Evolutionary conservation across 2,888 invertebrate genomes (phyloP), one percentile per base, ranked within the genome.

Genomic region (Polyommatus iphigenia): DNA sequence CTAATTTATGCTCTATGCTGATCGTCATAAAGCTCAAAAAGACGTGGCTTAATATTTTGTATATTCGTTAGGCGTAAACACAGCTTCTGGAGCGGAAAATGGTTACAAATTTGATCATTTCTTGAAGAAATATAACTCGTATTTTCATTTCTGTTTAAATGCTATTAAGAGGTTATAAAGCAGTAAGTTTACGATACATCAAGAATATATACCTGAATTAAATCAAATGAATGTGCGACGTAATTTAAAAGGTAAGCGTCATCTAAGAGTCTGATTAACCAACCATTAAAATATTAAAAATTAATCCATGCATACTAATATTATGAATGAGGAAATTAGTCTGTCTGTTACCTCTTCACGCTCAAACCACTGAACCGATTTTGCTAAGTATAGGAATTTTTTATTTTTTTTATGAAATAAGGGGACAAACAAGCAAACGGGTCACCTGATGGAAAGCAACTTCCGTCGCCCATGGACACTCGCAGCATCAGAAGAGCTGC

Each of bases 71-170:
- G 29, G 32, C 75, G 75, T 54, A 75, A 75, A 32, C 54, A 29
- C 24, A 50, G 24, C 50, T 54, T 18, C 29, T 54, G 24, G 29
- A 29, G 75, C 75, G 75, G 75, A 75, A 75, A 75, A 75, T 75
- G 75, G 54, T 75, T 75, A 75, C 29, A 54, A 75, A 75, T 75
- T 75, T 75, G 50, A 75, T 75, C 54, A 75, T 29, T 50, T 50
- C 36, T 46, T 20, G 24, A 46, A 75, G 75, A 29, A 24, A 73
- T 46, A 54, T 50, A 50, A 75, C 18, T 29, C 75, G 24, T 29
- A 75, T 54, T 75, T 54, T 54, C 54, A 75, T 75, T 75, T 50
- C 54, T 15, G 54, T 54, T 75, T 6, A n/a, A n/a, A 24, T 50
- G 15, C 3, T 15, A 75, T 75, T 54, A 32, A 75, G 50, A 29